Base-by-base conservation (phyloP, 1,140 invertebrate genomes). In the Drusus annulatus region DNA sequence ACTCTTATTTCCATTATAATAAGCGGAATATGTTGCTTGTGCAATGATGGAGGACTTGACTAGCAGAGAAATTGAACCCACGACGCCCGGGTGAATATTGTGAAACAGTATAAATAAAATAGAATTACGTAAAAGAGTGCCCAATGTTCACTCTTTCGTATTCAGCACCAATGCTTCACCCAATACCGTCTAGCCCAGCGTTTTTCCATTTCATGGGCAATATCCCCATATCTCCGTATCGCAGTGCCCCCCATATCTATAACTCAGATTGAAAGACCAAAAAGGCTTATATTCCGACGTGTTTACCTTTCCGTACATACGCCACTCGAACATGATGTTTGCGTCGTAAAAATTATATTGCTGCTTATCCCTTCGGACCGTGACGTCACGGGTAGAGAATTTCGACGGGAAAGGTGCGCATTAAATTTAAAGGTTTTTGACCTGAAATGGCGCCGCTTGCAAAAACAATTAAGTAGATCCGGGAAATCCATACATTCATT, bases 211-310 rank as follows among this genome's bases (percentile, higher is more conserved):
- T 65, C 62, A 31, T 65, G 25, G 28, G 16, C 62, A n/a, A 65
- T 65, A 36, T 65, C 36, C 25, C 62, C 62, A 31, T 65, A 65
- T 65, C 62, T 65, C 25, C 62, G 62, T 65, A 65, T 65, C 62
- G 62, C 62, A 65, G 62, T 65, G 16, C 28, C 25, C 21, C 13
- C 16, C 62, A 65, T 28, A 65, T 65, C 62, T 65, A 65, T 65
- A 65, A 65, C 62, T 65, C 28, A 31, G 62, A 65, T 65, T 65
- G 62, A 65, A 65, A 65, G 62, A 65, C 23, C 28, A 13, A 65
- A 65, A 65, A 65, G 56, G 62, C 28, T 65, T 65, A 16, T 65
- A 25, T 16, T 16, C 56, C 7, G n/a, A 19, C 56, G 56, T 65
- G 62, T 65, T 25, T 65, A 65, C 62, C 62, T 65, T 65, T 16